Evolutionary conservation across 2,888 invertebrate genomes (phyloP).

Genomic region (Iphiclides podalirius): DNA sequence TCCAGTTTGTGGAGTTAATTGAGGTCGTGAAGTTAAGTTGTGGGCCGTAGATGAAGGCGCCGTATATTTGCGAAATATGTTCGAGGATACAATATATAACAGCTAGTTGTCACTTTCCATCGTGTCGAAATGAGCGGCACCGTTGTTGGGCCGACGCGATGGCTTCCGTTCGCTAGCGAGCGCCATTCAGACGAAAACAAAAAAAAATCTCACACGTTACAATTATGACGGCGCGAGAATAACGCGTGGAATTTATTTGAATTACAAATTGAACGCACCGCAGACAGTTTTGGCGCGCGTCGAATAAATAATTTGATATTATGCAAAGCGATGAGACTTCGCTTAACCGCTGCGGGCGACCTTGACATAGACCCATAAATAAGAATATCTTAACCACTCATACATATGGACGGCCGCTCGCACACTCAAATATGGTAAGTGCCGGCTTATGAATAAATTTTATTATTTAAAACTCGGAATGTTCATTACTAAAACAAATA

Average conservation of each 20-base stretch:
- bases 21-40: no score
- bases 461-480: slow-evolving; percentile 79
- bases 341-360: slow-evolving; percentile 59
- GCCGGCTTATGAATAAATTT: slow-evolving; percentile 79
- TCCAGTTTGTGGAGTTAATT: slow-evolving; percentile 8
- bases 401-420: slow-evolving; percentile 76
- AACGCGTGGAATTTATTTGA: slow-evolving; percentile 71
- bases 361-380: slow-evolving; percentile 79
- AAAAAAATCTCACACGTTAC: slow-evolving; percentile 64
- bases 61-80: no score
- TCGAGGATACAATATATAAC: no score
- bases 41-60: no score
- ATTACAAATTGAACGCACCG: slow-evolving; percentile 72
- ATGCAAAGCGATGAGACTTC: slow-evolving; percentile 74
- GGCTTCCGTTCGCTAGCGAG: background rate
- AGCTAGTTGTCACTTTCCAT: background rate
- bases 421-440: slow-evolving; percentile 78
- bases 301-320: slow-evolving; percentile 79
- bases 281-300: slow-evolving; percentile 72
- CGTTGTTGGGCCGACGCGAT: background rate
- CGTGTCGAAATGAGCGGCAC: background rate
- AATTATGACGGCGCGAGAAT: slow-evolving; percentile 64
- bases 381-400: slow-evolving; percentile 78
- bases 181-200: slow-evolving; percentile 35
- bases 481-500: slow-evolving; percentile 81